phyloP scores from a whole-genome alignment of 2,888 invertebrate species.

The Rhagonycha lutea region DNA sequence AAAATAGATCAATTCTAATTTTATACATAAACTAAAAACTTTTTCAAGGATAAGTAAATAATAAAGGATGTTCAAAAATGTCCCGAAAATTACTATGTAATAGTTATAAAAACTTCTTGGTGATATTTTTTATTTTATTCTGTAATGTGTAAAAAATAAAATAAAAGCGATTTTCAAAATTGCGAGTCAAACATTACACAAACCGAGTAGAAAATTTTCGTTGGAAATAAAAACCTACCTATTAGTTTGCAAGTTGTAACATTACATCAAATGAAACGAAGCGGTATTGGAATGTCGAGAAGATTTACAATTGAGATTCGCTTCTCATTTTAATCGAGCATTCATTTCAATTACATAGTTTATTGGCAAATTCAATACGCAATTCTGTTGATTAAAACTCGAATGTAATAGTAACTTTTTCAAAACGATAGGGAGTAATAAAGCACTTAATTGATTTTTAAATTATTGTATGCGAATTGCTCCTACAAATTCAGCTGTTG shows the following conservation, averaged over 20 bases:
- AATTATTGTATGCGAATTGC: not conserved
- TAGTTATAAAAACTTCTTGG: too few species aligned
- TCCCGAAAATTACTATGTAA: too few species aligned
- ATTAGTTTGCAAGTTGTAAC: not conserved
- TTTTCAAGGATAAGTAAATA: not conserved
- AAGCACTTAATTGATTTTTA: not conserved
- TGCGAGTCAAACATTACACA: not conserved
- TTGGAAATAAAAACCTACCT: not conserved
- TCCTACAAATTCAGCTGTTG: not conserved
- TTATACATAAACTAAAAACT: not conserved
- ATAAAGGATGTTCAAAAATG: not conserved
- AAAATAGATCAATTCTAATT: not conserved
- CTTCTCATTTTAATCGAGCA: constrained; percentile 2
- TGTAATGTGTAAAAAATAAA: not conserved
- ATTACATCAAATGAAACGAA: not conserved
- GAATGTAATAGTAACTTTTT: not conserved
- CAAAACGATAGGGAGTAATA: not conserved
- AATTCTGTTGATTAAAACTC: not conserved
- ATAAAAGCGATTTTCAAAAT: not conserved
- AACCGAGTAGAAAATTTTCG: not conserved
- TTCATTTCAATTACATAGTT: constrained; percentile 2
- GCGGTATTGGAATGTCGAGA: not conserved
- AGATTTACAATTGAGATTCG: constrained; percentile 3
- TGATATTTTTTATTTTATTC: too few species aligned
- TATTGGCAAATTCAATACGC: constrained; percentile 1